These are phyloP conservation scores for Polylopha cassiicola DNA, from an alignment of 2,888 invertebrate genomes.

Conservation along the genomic window DNA sequence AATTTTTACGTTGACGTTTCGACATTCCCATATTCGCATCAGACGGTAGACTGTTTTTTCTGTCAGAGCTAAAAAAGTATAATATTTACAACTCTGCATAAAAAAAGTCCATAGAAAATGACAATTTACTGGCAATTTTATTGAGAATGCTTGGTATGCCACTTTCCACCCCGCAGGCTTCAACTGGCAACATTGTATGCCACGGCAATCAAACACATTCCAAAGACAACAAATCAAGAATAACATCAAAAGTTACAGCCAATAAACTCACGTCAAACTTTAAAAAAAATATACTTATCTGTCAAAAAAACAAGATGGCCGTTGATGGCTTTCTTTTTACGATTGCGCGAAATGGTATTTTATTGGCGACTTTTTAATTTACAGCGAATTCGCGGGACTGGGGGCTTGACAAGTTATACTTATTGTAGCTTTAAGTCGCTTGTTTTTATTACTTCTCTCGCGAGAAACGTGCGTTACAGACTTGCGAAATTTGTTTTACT, in stretches of 20 bases:
- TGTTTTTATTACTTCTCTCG: conserved; percentile 4
- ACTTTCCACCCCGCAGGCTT: conserved; percentile 28
- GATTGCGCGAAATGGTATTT: conserved; percentile 48
- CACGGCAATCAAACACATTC: conserved; percentile 40
- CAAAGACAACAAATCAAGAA: conserved; percentile 35
- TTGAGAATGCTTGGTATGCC: conserved; percentile 11
- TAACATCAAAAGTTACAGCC: conserved; percentile 42
- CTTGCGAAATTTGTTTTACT: too few species aligned
- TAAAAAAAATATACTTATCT: conserved; percentile 39
- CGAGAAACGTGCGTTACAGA: too few species aligned
- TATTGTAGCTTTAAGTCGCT: conserved; percentile 1
- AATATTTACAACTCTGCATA: conserved; percentile 11
- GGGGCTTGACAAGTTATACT: conserved; percentile 25
- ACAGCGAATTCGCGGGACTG: conserved; percentile 39
- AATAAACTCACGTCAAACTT: conserved; percentile 40
- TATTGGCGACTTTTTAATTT: conserved; percentile 50
- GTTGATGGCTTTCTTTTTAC: conserved; percentile 64
- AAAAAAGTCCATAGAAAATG: too few species aligned
- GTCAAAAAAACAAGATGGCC: conserved; percentile 54
- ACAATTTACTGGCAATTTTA: conserved; percentile 2
- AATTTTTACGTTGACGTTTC: too few species aligned
- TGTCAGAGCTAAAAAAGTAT: conserved; percentile 7
- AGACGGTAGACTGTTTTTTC: too few species aligned
- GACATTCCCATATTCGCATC: too few species aligned
- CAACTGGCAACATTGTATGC: conserved; percentile 40